A percentile compares a stretch with the other conserved stretches of the same genome.
phyloP scores from a whole-genome alignment of 2,113 vertebrate species.

The Xyliphius kryptos region DNA sequence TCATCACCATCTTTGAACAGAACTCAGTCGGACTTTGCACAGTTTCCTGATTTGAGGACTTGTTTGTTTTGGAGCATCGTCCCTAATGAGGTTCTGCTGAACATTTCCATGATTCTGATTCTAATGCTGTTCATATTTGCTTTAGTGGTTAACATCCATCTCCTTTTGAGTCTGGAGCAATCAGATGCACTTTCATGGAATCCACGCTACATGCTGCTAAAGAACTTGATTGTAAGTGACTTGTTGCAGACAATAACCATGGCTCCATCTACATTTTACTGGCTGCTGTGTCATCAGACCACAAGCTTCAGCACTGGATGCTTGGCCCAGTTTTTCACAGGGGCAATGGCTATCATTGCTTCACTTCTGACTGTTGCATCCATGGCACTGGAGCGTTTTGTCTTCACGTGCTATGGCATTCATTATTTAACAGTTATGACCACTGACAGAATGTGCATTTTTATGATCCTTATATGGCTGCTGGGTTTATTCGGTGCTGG shows the following conservation, averaged over 20 bases:
- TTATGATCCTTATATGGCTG: conserved; percentile 2
- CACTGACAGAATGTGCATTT: not conserved
- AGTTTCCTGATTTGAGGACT: not conserved
- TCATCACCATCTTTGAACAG: not conserved
- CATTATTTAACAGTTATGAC: conserved; percentile 18
- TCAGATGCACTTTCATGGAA: conserved; percentile 22
- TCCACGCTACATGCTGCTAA: conserved; percentile 16
- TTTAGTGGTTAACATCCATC: conserved; percentile 1
- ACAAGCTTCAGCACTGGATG: conserved; percentile 2
- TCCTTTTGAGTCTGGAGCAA: conserved; percentile 7
- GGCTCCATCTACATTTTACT: not conserved
- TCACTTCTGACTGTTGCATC: conserved; percentile 16
- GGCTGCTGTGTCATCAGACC: not conserved
- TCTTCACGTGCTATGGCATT: conserved; percentile 20
- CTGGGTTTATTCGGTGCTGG: conserved; percentile 3
- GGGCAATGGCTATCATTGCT: not conserved
- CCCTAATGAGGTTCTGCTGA: not conserved
- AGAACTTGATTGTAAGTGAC: conserved; percentile 20
- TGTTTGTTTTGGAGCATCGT: conserved; percentile 21
- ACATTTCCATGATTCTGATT: not conserved
- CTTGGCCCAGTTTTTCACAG: not conserved
- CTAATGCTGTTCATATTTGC: not conserved
- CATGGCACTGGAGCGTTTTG: conserved; percentile 20
- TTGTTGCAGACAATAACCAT: conserved; percentile 8
- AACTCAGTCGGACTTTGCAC: not conserved